These are phyloP conservation scores for Saccostrea echinata DNA, from an alignment of 1,140 invertebrate genomes.

Conservation along the genomic window DNA sequence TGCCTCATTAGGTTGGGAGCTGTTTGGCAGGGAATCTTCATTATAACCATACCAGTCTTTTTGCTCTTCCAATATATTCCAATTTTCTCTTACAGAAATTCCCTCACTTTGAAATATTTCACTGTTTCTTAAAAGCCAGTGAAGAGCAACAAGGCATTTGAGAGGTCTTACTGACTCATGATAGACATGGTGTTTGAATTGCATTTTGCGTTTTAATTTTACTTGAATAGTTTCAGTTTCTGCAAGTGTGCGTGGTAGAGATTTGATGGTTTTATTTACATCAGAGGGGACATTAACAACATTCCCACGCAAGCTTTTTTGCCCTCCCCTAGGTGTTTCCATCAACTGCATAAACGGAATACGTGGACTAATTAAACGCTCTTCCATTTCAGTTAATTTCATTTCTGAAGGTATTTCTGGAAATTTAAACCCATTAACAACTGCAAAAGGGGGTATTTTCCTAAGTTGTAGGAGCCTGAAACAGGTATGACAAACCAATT, in stretches of 20 bases:
- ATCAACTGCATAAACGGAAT: background rate
- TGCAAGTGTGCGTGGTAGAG: conserved; percentile 33
- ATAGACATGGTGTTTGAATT: conserved; percentile 9
- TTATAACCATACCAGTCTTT: no score
- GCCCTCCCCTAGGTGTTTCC: conserved; percentile 49
- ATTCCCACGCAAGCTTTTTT: conserved; percentile 49
- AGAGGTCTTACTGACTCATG: conserved; percentile 44
- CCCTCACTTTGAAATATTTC: conserved; percentile 34
- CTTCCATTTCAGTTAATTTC: no score
- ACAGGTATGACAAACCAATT: no score
- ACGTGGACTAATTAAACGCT: no score
- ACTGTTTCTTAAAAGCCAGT: conserved; percentile 51
- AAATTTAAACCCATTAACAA: no score
- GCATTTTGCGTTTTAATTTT: conserved; percentile 47
- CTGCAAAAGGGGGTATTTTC: no score
- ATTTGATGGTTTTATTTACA: conserved; percentile 35
- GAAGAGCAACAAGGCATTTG: conserved; percentile 9
- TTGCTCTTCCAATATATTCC: background rate
- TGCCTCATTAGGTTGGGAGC: background rate
- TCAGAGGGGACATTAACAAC: conserved; percentile 58
- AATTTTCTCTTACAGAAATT: conserved; percentile 24
- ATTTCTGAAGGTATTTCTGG: no score
- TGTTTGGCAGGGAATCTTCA: background rate
- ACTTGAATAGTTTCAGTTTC: conserved; percentile 40
- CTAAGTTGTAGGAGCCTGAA: no score